A percentile compares a stretch with the other conserved stretches of the same genome.
These are phyloP conservation scores for Troilus luridus DNA, from an alignment of 2,888 invertebrate species.

Conservation along the genomic window DNA sequence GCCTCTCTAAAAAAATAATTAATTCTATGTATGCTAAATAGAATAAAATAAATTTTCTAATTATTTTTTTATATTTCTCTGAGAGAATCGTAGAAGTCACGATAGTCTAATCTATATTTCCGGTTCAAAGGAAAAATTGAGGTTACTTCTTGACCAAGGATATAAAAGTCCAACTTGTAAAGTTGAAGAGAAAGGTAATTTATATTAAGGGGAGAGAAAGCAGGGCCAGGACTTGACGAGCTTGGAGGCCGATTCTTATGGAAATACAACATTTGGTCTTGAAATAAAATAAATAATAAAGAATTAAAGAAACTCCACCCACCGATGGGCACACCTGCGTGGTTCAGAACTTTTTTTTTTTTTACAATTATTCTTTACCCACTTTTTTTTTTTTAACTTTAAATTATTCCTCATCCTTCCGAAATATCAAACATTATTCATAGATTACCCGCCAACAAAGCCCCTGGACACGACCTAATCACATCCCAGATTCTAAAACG, in stretches of 20 bases:
- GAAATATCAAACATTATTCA: too few relatives aligned
- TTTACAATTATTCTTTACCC: neutral
- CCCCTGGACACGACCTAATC: too few relatives aligned
- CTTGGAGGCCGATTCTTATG: neutral
- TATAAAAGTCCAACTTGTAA: neutral
- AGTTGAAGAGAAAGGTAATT: conserved; percentile 19
- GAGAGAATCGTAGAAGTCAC: neutral
- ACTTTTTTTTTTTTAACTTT: neutral
- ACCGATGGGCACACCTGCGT: neutral
- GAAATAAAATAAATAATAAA: neutral
- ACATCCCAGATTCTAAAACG: too few relatives aligned
- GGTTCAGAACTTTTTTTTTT: neutral
- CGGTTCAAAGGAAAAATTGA: neutral
- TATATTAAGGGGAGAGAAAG: neutral
- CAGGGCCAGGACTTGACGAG: neutral
- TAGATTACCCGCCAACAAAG: too few relatives aligned
- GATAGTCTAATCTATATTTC: neutral
- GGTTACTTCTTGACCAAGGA: neutral
- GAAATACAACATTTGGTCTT: neutral
- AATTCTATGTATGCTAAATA: too few relatives aligned
- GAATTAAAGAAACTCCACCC: neutral
- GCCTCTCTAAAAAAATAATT: too few relatives aligned
- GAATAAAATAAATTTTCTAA: neutral
- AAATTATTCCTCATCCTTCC: too few relatives aligned
- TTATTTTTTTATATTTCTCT: neutral